Conservation (phyloP, 2,888 invertebrate genomes). For the Hyposoter didymator region DNA sequence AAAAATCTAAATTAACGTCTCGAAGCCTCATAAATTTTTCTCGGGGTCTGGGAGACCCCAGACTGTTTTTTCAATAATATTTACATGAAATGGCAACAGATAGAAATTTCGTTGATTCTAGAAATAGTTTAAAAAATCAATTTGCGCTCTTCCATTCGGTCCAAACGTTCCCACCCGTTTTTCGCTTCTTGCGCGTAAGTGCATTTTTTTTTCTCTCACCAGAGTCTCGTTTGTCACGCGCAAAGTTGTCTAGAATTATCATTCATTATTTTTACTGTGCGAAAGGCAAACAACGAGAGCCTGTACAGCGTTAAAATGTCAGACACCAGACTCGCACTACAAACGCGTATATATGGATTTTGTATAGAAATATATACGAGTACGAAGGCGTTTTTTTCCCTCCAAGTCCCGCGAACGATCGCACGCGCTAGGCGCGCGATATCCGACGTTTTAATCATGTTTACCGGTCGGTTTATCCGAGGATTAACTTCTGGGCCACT, state of each 20-base stretch:
- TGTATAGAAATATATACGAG: neutral
- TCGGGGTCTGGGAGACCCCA: too few species aligned
- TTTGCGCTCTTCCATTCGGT: neutral
- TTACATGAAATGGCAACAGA: too few species aligned
- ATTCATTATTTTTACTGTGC: constrained; percentile 79
- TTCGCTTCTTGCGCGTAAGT: neutral
- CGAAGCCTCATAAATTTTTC: too few species aligned
- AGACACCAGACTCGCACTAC: constrained; percentile 14
- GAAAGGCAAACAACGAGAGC: constrained; percentile 77
- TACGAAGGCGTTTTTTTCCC: constrained; percentile 64
- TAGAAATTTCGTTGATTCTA: too few species aligned
- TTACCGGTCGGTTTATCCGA: constrained; percentile 79
- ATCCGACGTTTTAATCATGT: constrained; percentile 80
- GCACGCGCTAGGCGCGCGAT: constrained; percentile 59
- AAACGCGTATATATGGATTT: neutral
- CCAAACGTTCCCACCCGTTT: constrained; percentile 28
- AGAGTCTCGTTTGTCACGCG: constrained; percentile 3
- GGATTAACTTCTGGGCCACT: constrained; percentile 81
- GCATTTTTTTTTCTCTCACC: constrained; percentile 47
- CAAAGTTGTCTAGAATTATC: constrained; percentile 64
- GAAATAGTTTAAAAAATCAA: constrained; percentile 12
- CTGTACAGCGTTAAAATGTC: constrained; percentile 51
- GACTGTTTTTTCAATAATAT: too few species aligned
- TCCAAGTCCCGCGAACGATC: constrained; percentile 44
- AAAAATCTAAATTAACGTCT: too few species aligned